Conservation (phyloP, 1,140 invertebrate species). For the Zaprionus africanus region DNA sequence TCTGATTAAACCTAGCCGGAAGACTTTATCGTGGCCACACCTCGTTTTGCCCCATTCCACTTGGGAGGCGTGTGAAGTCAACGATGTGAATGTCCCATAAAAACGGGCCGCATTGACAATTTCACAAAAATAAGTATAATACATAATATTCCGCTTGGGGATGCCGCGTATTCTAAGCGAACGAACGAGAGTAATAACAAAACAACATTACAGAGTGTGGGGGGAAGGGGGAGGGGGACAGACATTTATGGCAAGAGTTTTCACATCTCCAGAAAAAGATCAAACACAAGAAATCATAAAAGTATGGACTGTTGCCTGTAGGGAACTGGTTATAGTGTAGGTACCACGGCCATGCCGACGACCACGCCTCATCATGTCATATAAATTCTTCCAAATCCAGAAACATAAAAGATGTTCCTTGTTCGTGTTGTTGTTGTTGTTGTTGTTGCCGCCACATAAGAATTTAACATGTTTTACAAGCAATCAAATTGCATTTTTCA, state of each 20-base stretch:
- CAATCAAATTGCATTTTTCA: conserved; percentile 82
- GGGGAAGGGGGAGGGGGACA: background rate
- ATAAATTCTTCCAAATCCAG: conserved; percentile 75
- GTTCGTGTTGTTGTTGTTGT: conserved; percentile 21
- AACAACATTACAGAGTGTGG: conserved; percentile 17
- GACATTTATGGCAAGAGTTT: conserved; percentile 33
- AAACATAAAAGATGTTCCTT: conserved; percentile 58
- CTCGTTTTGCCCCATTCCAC: background rate
- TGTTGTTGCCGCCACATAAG: conserved; percentile 60
- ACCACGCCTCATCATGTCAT: conserved; percentile 61
- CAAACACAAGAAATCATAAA: conserved; percentile 51
- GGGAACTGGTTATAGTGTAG: background rate
- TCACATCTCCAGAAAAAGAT: conserved; percentile 41
- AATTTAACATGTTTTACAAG: conserved; percentile 81
- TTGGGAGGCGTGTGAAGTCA: conserved; percentile 36
- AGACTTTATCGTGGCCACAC: conserved; percentile 9
- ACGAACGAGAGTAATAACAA: background rate
- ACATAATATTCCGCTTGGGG: conserved; percentile 37
- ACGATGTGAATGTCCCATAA: conserved; percentile 39
- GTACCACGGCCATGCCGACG: conserved; percentile 40
- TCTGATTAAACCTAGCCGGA: conserved; percentile 18
- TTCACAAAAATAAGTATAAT: conserved; percentile 38
- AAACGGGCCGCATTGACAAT: conserved; percentile 41
- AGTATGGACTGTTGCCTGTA: conserved; percentile 19
- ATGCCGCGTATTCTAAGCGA: conserved; percentile 25